Percentiles rank a stretch among this genome's conserved stretches.
Evolutionary conservation across 2,113 vertebrate genomes (phyloP).

Genomic region (Pyrgilauda ruficollis): DNA sequence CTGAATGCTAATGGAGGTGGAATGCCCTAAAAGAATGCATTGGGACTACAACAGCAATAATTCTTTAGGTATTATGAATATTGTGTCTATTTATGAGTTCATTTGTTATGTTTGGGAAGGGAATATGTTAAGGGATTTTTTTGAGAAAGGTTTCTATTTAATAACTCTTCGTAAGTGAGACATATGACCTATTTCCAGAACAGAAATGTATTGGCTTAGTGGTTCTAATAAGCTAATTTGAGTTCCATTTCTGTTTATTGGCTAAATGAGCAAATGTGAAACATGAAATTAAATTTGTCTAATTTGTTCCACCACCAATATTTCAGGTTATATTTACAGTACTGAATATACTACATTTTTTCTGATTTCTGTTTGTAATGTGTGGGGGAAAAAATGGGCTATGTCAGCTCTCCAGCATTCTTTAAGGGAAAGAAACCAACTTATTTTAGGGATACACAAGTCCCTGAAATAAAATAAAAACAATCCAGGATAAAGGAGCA

Average conservation of each 20-base stretch:
- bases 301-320: slow-evolving; percentile 2
- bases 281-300: neutral
- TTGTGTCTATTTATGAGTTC: slow-evolving; percentile 11
- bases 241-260: slow-evolving; percentile 43
- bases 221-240: neutral
- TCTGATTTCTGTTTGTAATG: neutral
- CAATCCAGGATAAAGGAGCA: slow-evolving; percentile 66
- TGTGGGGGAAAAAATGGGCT: neutral
- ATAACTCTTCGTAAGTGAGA: neutral
- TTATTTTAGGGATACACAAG: neutral
- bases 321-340: neutral
- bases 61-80: slow-evolving; percentile 46
- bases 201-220: slow-evolving; percentile 18
- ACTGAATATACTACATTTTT: neutral
- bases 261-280: slow-evolving; percentile 4
- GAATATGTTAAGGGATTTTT: slow-evolving; percentile 21
- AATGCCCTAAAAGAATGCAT: neutral
- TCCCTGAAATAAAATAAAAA: slow-evolving; percentile 57
- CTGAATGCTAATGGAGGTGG: slow-evolving; percentile 63
- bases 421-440: neutral
- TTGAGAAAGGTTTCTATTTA: neutral
- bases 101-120: slow-evolving; percentile 18
- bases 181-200: neutral
- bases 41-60: neutral
- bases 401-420: neutral